A percentile compares a stretch with the other conserved stretches of the same genome.
These are phyloP conservation scores for Phrynocephalus versicolor DNA, from an alignment of 2,113 vertebrate species.

Conservation along the genomic window DNA sequence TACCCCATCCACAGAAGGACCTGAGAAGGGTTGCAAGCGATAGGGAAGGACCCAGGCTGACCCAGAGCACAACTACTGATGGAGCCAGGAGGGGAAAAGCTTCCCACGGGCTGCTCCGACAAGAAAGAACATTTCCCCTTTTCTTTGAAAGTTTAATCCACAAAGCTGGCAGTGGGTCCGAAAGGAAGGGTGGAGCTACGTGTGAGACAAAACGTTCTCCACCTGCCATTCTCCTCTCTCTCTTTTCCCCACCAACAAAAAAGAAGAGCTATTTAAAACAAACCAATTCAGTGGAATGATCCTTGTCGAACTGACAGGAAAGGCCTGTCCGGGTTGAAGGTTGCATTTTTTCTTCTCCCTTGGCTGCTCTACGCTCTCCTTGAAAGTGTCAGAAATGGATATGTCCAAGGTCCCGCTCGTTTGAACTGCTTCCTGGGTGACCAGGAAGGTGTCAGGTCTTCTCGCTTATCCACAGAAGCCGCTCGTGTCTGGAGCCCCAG, in stretches of 20 bases:
- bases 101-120: not conserved
- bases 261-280: not conserved
- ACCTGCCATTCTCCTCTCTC: not conserved
- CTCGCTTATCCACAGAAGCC: too few species aligned
- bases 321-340: too few species aligned
- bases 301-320: not conserved
- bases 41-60: not conserved
- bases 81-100: not conserved
- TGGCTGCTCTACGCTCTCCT: not conserved
- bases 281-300: not conserved
- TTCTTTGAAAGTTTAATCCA: not conserved
- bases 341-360: too few species aligned
- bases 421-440: too few species aligned
- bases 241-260: too few species aligned
- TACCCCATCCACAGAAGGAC: constrained; percentile 17
- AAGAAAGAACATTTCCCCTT: constrained; percentile 17
- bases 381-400: not conserved
- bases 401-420: too few species aligned
- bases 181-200: not conserved
- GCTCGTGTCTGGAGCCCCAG: too few species aligned
- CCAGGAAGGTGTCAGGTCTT: too few species aligned
- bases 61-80: not conserved
- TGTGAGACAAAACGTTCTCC: not conserved
- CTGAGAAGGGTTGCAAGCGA: not conserved
- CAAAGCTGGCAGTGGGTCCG: not conserved